Evolutionary conservation across 2,113 vertebrate species (phyloP).

Genomic region (Myrmecophaga tridactyla): DNA sequence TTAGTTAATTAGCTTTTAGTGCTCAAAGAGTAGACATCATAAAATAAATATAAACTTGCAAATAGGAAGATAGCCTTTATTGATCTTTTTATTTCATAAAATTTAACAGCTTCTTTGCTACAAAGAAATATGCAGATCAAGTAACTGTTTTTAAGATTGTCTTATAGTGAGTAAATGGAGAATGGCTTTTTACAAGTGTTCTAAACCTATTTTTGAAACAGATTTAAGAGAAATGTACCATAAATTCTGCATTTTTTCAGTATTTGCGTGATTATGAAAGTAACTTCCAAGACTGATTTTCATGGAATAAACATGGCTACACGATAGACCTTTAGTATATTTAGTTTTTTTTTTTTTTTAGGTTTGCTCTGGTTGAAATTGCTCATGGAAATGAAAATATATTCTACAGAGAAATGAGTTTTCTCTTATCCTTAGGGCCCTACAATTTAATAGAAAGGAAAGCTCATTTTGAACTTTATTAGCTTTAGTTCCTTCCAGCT

Average conservation of each 20-base stretch:
- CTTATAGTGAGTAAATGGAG: neutral
- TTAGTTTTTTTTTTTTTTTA: neutral
- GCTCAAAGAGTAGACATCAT: neutral
- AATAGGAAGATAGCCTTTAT: neutral
- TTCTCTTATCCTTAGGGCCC: neutral
- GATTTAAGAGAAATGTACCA: neutral
- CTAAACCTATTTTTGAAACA: neutral
- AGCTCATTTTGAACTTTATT: slow-evolving; percentile 32
- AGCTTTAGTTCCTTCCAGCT: slow-evolving; percentile 16
- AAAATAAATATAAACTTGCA: neutral
- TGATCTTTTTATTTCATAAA: neutral
- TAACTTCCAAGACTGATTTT: neutral
- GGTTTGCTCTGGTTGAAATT: slow-evolving; percentile 47
- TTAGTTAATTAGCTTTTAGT: neutral
- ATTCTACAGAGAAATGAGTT: neutral
- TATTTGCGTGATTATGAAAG: slow-evolving; percentile 2
- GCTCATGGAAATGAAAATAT: slow-evolving; percentile 13
- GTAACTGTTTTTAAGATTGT: neutral
- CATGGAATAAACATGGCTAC: neutral
- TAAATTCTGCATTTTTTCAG: neutral
- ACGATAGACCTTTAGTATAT: neutral
- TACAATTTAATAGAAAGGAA: slow-evolving; percentile 11
- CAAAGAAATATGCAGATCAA: neutral
- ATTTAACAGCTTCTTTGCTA: neutral
- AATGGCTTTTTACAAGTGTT: neutral